phyloP scores from a whole-genome alignment of 2,797 vertebrate genomes.

The Tadarida brasiliensis region DNA sequence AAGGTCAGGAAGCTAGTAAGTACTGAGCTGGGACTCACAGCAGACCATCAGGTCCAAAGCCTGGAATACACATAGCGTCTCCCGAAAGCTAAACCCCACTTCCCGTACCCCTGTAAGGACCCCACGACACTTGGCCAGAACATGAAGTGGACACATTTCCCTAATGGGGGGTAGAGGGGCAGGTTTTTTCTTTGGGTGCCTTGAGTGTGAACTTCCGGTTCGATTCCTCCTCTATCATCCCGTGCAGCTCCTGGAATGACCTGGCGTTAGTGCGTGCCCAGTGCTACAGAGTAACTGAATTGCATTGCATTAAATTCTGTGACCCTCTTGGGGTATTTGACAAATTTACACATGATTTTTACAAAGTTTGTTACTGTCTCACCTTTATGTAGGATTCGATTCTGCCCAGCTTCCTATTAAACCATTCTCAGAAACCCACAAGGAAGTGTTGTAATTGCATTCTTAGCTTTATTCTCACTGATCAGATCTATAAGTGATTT shows the following conservation, averaged over 20 bases:
- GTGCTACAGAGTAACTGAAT: background rate
- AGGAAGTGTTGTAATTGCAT: slow-evolving; percentile 45
- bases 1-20: background rate
- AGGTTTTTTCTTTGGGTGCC: background rate
- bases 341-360: slow-evolving; percentile 8
- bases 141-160: background rate
- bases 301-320: slow-evolving; percentile 32
- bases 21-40: background rate
- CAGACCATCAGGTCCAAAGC: background rate
- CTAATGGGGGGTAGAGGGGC: background rate
- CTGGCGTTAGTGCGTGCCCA: background rate
- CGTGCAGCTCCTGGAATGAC: background rate
- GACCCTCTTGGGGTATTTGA: background rate
- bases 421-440: slow-evolving; percentile 27
- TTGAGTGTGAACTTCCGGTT: background rate
- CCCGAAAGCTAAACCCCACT: background rate
- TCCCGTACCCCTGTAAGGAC: background rate
- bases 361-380: slow-evolving; percentile 44
- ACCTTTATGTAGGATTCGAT: background rate
- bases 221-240: background rate
- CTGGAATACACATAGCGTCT: background rate
- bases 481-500: slow-evolving; percentile 60
- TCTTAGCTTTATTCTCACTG: slow-evolving; percentile 59
- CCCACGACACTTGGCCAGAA: background rate
- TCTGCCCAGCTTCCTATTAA: slow-evolving; percentile 23